A percentile compares a stretch with the other conserved stretches of the same genome.
These are phyloP conservation scores for Galleria mellonella DNA, from an alignment of 1,140 invertebrate species.

Conservation along the genomic window DNA sequence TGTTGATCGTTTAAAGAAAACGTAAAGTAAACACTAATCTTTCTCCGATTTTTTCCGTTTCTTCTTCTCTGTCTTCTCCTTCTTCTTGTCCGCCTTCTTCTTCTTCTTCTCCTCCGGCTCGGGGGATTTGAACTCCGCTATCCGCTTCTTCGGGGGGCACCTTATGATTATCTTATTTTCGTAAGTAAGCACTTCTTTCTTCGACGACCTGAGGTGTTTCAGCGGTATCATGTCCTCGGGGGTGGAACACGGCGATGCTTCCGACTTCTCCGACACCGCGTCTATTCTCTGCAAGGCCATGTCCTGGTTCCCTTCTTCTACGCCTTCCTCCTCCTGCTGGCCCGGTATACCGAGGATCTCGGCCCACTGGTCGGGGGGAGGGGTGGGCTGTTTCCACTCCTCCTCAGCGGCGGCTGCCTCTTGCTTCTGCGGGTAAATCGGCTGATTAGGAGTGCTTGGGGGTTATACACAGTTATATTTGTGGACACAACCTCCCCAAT, in stretches of 20 bases:
- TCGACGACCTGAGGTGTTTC: conserved; percentile 50
- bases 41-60: conserved; percentile 61
- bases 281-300: conserved; percentile 11
- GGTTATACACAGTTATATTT: neutral
- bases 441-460: conserved; percentile 1
- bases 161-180: conserved; percentile 41
- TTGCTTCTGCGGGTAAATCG: conserved; percentile 40
- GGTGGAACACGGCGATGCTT: conserved; percentile 18
- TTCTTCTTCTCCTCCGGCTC: conserved; percentile 29
- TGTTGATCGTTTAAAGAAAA: conserved; percentile 42
- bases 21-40: conserved; percentile 64
- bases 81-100: conserved; percentile 37
- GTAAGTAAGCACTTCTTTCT: conserved; percentile 32
- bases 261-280: neutral
- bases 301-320: no score
- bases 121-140: conserved; percentile 38
- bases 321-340: conserved; percentile 25
- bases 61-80: conserved; percentile 34
- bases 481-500: no score
- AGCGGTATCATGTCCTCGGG: conserved; percentile 35
- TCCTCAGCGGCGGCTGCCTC: no score
- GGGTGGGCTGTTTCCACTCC: conserved; percentile 51
- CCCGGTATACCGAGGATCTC: conserved; percentile 63
- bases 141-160: conserved; percentile 48
- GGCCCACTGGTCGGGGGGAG: conserved; percentile 61